Percentiles rank a stretch among this genome's conserved stretches.
Evolutionary conservation across 2,113 vertebrate genomes (phyloP).

Genomic region (Halichoerus grypus): DNA sequence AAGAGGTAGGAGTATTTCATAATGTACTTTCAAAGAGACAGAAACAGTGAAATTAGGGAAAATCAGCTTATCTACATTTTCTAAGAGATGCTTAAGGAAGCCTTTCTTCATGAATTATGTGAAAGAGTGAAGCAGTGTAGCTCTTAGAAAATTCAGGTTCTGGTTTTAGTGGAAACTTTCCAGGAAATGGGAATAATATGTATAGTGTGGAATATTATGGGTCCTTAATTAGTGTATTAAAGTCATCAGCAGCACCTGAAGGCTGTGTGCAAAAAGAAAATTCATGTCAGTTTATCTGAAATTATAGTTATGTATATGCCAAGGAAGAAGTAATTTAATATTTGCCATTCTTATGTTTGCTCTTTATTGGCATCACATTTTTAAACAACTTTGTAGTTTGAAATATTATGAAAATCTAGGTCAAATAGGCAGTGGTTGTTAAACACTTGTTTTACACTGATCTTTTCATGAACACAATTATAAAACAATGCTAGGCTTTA

Average conservation of each 20-base stretch:
- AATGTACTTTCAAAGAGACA: conserved; percentile 31
- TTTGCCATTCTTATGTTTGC: neutral
- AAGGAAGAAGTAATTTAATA: conserved; percentile 27
- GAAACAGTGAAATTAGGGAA: neutral
- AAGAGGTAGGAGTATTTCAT: neutral
- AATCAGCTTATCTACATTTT: neutral
- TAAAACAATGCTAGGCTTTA: neutral
- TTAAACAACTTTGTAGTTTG: conserved; percentile 23
- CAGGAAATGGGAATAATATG: conserved; percentile 8
- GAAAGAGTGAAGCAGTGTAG: neutral
- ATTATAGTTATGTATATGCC: neutral
- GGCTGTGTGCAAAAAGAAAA: neutral
- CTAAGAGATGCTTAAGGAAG: neutral
- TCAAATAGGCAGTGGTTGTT: neutral
- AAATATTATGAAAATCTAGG: conserved; percentile 34
- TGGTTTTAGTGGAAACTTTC: neutral
- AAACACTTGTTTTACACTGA: conserved; percentile 18
- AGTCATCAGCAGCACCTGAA: neutral
- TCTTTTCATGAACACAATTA: neutral
- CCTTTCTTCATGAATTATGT: neutral
- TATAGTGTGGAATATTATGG: neutral
- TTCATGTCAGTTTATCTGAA: neutral
- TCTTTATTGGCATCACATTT: conserved; percentile 25
- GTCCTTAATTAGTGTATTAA: neutral
- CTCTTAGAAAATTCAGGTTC: conserved; percentile 27